A percentile compares a stretch with the other conserved stretches of the same genome.
Evolutionary conservation across 2,113 vertebrate species (phyloP).

Genomic region (Daubentonia madagascariensis): DNA sequence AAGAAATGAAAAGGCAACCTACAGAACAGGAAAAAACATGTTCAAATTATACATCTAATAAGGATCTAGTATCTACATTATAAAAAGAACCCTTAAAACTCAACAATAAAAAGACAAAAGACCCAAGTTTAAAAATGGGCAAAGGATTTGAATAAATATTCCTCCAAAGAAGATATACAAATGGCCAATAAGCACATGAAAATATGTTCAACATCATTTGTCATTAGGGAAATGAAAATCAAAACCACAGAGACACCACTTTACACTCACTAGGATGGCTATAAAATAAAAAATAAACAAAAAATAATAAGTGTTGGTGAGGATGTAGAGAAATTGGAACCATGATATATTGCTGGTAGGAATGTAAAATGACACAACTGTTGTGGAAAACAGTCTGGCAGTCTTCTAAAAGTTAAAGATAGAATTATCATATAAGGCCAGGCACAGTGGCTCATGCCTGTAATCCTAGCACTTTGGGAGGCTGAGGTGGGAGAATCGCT

Average conservation of each 20-base stretch:
- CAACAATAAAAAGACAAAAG: not conserved
- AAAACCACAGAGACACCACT: not conserved
- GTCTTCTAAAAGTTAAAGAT: not conserved
- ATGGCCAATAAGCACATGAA: not conserved
- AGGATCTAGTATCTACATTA: not conserved
- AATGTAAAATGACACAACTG: not conserved
- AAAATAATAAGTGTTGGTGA: not conserved
- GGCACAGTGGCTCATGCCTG: too few species aligned
- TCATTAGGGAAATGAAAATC: not conserved
- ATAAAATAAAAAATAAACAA: too few species aligned
- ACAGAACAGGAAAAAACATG: not conserved
- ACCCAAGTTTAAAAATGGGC: not conserved
- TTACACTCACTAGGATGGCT: not conserved
- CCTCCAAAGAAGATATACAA: not conserved
- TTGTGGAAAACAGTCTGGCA: not conserved
- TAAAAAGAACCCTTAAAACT: not conserved
- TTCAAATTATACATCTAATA: not conserved
- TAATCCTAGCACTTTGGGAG: too few species aligned
- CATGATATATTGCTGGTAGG: not conserved
- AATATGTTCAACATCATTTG: not conserved
- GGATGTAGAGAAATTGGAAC: not conserved
- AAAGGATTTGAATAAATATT: not conserved
- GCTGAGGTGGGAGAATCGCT: too few species aligned
- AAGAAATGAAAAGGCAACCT: conserved; percentile 24
- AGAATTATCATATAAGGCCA: not conserved